Percentiles rank a stretch among this genome's conserved stretches.
phyloP scores from a whole-genome alignment of 2,113 vertebrate genomes.

The Rhynchomys soricoides region DNA sequence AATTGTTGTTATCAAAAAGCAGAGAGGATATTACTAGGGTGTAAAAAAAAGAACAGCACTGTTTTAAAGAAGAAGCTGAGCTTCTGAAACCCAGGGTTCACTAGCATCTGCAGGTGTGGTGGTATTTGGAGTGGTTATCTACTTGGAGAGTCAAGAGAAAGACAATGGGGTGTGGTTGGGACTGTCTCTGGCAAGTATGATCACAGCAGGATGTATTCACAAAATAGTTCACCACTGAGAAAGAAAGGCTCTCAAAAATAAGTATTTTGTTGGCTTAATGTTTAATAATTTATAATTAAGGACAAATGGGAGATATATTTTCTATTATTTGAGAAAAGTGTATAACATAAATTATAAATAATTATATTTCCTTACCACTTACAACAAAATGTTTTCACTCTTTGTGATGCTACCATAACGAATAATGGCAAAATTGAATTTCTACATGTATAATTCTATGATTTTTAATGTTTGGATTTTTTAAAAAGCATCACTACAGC shows the following conservation, averaged over 20 bases:
- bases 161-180: not conserved
- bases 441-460: not conserved
- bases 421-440: not conserved
- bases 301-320: constrained; percentile 15
- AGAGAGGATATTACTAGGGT: constrained; percentile 16
- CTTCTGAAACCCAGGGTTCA: not conserved
- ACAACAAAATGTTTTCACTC: constrained; percentile 26
- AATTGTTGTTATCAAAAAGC: constrained; percentile 36
- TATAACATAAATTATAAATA: constrained; percentile 29
- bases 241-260: constrained; percentile 5
- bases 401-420: constrained; percentile 4
- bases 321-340: constrained; percentile 38
- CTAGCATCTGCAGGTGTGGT: not conserved
- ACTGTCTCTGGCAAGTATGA: not conserved
- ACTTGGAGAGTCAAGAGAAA: not conserved
- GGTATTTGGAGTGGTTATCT: constrained; percentile 14
- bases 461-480: constrained; percentile 34
- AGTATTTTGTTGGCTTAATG: constrained; percentile 16
- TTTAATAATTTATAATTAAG: constrained; percentile 54
- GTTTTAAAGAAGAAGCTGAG: constrained; percentile 38
- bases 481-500: not conserved
- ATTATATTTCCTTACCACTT: not conserved
- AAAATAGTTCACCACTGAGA: not conserved
- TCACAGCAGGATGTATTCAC: not conserved
- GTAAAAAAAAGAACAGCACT: not conserved